Evolutionary conservation across 2,113 vertebrate genomes (phyloP).

Genomic region (Colinus virginianus): DNA sequence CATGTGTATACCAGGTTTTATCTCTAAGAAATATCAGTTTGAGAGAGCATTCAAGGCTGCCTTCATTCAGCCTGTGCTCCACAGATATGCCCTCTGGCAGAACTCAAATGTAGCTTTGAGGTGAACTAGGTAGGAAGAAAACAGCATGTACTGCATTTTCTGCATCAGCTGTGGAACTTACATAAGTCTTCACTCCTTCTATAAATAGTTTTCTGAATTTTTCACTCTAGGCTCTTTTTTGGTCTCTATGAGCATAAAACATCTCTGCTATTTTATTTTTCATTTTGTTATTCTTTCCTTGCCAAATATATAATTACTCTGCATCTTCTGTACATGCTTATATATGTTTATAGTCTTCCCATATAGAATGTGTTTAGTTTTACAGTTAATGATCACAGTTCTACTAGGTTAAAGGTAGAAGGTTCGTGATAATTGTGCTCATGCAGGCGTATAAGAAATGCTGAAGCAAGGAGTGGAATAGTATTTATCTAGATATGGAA

Average conservation of each 20-base stretch:
- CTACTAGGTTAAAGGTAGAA: background rate
- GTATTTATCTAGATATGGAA: background rate
- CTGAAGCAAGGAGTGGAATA: background rate
- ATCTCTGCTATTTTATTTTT: background rate
- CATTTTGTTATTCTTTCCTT: background rate
- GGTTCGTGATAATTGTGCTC: background rate
- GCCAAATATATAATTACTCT: background rate
- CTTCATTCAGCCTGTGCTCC: background rate
- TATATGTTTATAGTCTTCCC: background rate
- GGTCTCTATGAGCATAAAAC: background rate
- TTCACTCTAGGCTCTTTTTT: background rate
- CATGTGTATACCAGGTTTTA: background rate
- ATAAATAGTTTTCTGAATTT: background rate
- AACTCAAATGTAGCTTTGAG: background rate
- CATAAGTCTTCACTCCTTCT: background rate
- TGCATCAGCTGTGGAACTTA: background rate
- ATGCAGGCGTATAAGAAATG: background rate
- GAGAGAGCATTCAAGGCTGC: background rate
- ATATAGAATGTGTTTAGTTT: background rate
- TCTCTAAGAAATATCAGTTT: background rate
- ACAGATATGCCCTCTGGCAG: background rate
- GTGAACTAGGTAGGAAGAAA: background rate
- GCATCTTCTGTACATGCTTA: background rate
- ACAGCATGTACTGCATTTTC: background rate
- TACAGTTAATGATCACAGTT: background rate